Percentiles rank a stretch among this genome's conserved stretches.
Conservation (phyloP, 2,888 invertebrate genomes). For the Spatulosminthurus flaviceps region DNA sequence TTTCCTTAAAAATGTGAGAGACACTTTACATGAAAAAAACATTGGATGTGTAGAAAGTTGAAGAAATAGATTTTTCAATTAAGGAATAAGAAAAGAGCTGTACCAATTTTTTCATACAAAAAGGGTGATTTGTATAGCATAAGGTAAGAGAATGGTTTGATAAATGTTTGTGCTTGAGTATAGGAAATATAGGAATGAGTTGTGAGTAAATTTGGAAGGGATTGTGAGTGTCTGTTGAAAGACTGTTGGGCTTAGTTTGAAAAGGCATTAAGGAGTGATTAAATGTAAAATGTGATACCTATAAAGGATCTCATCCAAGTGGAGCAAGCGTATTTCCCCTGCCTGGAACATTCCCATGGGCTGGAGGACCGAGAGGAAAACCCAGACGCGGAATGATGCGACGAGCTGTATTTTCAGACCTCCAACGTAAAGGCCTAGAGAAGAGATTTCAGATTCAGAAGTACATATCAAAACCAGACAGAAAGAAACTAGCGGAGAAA, state of each 20-base stretch:
- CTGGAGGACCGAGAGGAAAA: conserved; percentile 88
- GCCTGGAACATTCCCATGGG: conserved; percentile 82
- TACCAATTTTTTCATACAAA: no score
- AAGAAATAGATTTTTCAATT: no score
- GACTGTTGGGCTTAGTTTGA: not conserved
- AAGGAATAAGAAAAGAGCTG: no score
- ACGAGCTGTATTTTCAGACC: conserved; percentile 95
- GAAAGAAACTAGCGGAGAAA: conserved; percentile 96
- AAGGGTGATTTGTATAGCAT: no score
- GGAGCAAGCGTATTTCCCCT: conserved; percentile 66
- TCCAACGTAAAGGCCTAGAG: conserved; percentile 94
- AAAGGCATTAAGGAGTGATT: conserved; percentile 14
- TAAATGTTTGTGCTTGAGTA: no score
- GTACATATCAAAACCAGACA: conserved; percentile 97
- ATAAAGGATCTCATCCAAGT: conserved; percentile 60
- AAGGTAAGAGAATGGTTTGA: no score
- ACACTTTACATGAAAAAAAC: no score
- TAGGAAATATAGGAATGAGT: no score
- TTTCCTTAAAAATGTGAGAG: no score
- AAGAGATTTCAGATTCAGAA: conserved; percentile 96
- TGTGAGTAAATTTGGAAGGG: not conserved
- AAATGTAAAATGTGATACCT: conserved; percentile 4
- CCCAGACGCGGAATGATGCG: conserved; percentile 97
- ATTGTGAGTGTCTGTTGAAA: not conserved
- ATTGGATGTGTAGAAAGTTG: no score